Base-by-base conservation (phyloP, 2,113 vertebrate species). In the Toxostoma redivivum region DNA sequence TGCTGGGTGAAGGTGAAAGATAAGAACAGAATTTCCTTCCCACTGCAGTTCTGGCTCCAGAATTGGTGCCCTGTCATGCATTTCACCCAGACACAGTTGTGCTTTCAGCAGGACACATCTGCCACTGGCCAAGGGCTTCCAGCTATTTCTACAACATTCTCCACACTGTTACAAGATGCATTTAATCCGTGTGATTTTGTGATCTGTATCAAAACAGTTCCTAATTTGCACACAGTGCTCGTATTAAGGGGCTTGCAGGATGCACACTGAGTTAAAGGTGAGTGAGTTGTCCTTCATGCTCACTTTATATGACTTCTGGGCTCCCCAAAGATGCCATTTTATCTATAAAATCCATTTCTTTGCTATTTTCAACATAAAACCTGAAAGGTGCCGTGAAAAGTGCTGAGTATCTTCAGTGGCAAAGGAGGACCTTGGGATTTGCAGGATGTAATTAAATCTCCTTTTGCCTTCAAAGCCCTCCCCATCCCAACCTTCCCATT, bases 391-490 rank as follows among this genome's bases (percentile, higher is more conserved):
- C 53, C 19, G 11, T 56, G 66, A 83, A 92, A 96, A 88, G 57
- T 91, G 77, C 70, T 90, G 70, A 95, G 21, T 61, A 72, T 38
- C 61, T 82, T 80, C 70, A 58, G 72, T 67, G 61, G 45, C 54
- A 79, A 72, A 86, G 3, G 64, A 95, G 73, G 74, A 91, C 66
- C 79, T 24, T 86, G 92, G 79, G 64, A 92, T 21, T 44, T 71
- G 37, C 30, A 77, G 78, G 83, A 89, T 78, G 30, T 62, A 88
- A 92, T 97, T 94, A 94, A 97, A n/a, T 84, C 60, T 83, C 33
- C n/a, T 54, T n/a, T 74, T 84, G 78, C 61, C 71, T 91, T 86
- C 48, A 57, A 66, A 91, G 13, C 12, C n/a, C 56, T 85, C 48
- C 61, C 77, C 88, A 73, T 23, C 20, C 61, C 67, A 50, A 10